phyloP scores from a whole-genome alignment of 2,888 invertebrate genomes.

The Pseudeuparius sepicola region DNA sequence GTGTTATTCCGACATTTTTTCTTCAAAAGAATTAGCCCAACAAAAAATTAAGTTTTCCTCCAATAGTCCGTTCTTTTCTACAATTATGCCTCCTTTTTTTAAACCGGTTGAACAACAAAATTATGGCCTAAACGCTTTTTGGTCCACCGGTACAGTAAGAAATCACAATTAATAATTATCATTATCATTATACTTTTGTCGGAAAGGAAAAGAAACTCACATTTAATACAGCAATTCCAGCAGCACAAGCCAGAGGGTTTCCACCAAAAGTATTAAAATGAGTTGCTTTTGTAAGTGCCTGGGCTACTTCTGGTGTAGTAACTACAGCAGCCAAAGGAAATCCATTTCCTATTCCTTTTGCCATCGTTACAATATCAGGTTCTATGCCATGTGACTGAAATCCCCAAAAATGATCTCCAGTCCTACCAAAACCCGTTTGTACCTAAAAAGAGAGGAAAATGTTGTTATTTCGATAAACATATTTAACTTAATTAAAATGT shows the following conservation, averaged over 20 bases:
- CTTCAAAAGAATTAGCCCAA: too few relatives aligned
- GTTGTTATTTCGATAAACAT: too few relatives aligned
- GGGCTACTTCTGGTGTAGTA: conserved; percentile 80
- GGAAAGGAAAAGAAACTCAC: conserved; percentile 42
- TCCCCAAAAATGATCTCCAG: conserved; percentile 95
- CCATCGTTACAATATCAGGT: conserved; percentile 95
- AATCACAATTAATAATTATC: not conserved
- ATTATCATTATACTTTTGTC: not conserved
- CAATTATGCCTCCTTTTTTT: too few relatives aligned
- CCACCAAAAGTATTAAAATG: conserved; percentile 97
- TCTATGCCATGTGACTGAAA: conserved; percentile 76
- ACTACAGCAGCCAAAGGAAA: conserved; percentile 94
- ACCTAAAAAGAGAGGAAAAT: conserved; percentile 45
- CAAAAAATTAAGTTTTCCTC: too few relatives aligned
- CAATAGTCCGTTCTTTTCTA: too few relatives aligned
- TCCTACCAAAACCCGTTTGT: conserved; percentile 93
- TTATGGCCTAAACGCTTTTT: too few relatives aligned
- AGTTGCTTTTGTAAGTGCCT: conserved; percentile 59
- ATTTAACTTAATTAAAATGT: too few relatives aligned
- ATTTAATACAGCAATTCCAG: conserved; percentile 86
- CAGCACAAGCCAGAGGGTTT: conserved; percentile 81
- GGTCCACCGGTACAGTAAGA: too few relatives aligned
- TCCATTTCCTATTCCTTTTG: conserved; percentile 92
- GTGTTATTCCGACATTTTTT: too few relatives aligned
- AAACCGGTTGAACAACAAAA: too few relatives aligned